A percentile compares a stretch with the other conserved stretches of the same genome.
phyloP scores from a whole-genome alignment of 2,888 invertebrate species.

The Coelopa pilipes region DNA sequence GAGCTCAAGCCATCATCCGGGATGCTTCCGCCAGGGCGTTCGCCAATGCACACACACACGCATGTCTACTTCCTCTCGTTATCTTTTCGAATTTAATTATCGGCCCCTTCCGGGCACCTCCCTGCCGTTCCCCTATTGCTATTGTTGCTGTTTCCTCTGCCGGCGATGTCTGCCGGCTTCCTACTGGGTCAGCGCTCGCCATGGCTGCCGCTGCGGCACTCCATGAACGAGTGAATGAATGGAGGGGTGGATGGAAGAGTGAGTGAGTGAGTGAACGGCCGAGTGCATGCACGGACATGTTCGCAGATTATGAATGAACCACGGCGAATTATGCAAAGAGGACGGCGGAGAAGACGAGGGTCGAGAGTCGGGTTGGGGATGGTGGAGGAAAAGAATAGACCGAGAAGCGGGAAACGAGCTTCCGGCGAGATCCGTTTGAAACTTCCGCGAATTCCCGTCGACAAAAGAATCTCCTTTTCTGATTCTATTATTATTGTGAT shows the following conservation, averaged over 20 bases:
- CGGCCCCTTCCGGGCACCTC: background rate
- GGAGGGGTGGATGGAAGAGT: too few species aligned
- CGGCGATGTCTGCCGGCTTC: background rate
- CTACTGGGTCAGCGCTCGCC: background rate
- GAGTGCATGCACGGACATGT: background rate
- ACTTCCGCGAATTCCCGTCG: too few species aligned
- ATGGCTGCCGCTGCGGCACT: background rate
- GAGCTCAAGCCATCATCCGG: too few species aligned
- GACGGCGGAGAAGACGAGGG: background rate
- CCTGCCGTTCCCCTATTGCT: background rate
- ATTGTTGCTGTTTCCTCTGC: background rate
- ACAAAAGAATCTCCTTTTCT: too few species aligned
- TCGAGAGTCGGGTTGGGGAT: background rate
- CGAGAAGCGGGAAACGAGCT: background rate
- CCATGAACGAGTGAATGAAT: background rate
- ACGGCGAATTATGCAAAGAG: background rate
- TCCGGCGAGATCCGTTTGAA: background rate
- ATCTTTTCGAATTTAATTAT: too few species aligned
- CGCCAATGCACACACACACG: too few species aligned
- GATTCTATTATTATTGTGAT: background rate
- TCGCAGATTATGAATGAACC: slow-evolving; percentile 6
- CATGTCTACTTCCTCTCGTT: too few species aligned
- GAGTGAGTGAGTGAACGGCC: too few species aligned
- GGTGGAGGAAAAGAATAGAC: background rate
- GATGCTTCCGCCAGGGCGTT: too few species aligned